A percentile compares a stretch with the other conserved stretches of the same genome.
Evolutionary conservation across 1,140 invertebrate species (phyloP).

Genomic region (Brachionus asplanchnoidis): DNA sequence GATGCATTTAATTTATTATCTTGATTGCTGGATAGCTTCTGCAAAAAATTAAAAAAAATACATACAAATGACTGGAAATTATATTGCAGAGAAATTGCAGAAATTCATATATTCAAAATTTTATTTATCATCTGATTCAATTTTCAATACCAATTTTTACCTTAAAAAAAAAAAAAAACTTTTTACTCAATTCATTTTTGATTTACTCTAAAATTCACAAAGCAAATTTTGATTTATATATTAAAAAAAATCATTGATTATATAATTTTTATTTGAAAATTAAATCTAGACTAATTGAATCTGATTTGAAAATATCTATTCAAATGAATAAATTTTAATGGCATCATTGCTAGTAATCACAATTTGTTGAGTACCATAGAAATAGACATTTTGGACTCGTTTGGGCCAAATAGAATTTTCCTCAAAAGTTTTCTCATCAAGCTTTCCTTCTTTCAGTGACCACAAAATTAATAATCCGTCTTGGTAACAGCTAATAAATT

Average conservation of each 20-base stretch:
- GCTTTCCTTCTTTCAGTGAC: background rate
- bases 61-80: too few species aligned
- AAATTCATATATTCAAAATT: too few species aligned
- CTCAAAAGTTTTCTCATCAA: background rate
- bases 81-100: too few species aligned
- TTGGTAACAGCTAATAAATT: background rate
- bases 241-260: background rate
- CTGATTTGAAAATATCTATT: background rate
- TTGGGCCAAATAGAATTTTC: background rate
- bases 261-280: background rate
- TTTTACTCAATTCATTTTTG: too few species aligned
- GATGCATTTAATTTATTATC: too few species aligned
- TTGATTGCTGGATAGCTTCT: too few species aligned
- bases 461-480: background rate
- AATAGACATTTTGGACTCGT: background rate
- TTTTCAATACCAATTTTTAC: too few species aligned
- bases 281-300: background rate
- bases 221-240: background rate
- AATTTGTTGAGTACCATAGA: background rate
- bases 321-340: background rate
- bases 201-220: too few species aligned
- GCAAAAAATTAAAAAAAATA: too few species aligned
- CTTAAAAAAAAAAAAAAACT: too few species aligned
- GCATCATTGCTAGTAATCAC: background rate
- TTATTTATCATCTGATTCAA: too few species aligned